phyloP scores from a whole-genome alignment of 2,797 vertebrate species.

The Denticeps clupeoides region DNA sequence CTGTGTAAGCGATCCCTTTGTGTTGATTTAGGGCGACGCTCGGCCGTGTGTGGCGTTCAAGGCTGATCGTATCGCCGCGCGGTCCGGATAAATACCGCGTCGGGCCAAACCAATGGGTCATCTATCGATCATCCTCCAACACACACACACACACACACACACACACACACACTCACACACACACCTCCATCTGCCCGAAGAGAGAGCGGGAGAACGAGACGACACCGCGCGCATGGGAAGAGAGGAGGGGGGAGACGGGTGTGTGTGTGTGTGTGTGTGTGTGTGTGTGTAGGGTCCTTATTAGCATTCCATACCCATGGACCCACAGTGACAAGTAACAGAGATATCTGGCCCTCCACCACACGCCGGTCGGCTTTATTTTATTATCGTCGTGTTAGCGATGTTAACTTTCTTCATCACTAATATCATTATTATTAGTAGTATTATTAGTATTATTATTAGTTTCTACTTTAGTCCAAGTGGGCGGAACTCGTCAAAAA shows the following conservation, averaged over 20 bases:
- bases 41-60: conserved; percentile 79
- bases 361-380: conserved; percentile 68
- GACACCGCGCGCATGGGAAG: conserved; percentile 37
- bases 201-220: conserved; percentile 44
- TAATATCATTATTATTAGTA: not conserved
- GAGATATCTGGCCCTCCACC: conserved; percentile 83
- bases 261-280: conserved; percentile 20
- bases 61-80: conserved; percentile 72
- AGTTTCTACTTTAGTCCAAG: not conserved
- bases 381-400: no score
- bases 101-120: conserved; percentile 69
- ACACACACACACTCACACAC: no score
- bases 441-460: not conserved
- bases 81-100: conserved; percentile 73
- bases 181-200: conserved; percentile 54
- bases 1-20: conserved; percentile 72
- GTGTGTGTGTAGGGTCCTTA: conserved; percentile 49
- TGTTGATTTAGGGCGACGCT: conserved; percentile 85
- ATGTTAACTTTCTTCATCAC: no score
- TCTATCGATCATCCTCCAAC: conserved; percentile 68
- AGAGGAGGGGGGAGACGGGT: conserved; percentile 29
- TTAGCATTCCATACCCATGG: conserved; percentile 85
- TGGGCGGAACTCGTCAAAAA: no score
- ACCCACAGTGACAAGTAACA: conserved; percentile 88
- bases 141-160: no score